Conservation (phyloP, 2,113 vertebrate species). For the Thomomys bottae region DNA sequence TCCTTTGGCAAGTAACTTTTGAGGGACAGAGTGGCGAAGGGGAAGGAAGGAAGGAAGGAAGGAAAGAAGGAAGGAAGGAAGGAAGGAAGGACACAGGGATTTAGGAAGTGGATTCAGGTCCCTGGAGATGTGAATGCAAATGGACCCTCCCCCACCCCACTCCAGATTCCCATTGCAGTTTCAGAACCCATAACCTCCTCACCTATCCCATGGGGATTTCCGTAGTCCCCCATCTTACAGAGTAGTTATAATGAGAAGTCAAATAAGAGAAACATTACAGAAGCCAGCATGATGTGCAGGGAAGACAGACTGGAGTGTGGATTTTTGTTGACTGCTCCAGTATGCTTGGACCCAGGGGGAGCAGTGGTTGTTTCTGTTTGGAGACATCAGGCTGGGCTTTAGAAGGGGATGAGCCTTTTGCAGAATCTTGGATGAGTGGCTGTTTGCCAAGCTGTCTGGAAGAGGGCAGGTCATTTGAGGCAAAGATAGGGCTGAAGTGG, state of each 20-base stretch:
- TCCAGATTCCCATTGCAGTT: background rate
- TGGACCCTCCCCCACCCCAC: background rate
- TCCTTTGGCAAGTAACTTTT: too few relatives aligned
- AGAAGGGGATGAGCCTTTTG: background rate
- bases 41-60: background rate
- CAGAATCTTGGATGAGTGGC: background rate
- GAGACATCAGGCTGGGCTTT: background rate
- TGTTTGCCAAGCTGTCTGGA: background rate
- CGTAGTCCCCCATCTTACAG: background rate
- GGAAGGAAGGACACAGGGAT: background rate
- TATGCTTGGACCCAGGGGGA: background rate
- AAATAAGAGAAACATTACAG: background rate
- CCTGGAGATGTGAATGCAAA: background rate
- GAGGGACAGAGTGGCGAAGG: too few relatives aligned
- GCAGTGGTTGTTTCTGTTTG: background rate
- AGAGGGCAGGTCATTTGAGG: background rate
- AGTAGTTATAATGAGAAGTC: background rate
- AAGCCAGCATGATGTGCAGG: background rate
- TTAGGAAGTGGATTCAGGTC: background rate
- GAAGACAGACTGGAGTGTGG: background rate
- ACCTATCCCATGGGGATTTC: too few relatives aligned
- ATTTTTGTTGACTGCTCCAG: background rate
- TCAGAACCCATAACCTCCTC: background rate
- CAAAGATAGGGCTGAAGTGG: background rate
- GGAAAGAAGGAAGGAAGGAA: background rate